phyloP scores from a whole-genome alignment of 2,888 invertebrate genomes.

The Poecilobothrus nobilitatus region DNA sequence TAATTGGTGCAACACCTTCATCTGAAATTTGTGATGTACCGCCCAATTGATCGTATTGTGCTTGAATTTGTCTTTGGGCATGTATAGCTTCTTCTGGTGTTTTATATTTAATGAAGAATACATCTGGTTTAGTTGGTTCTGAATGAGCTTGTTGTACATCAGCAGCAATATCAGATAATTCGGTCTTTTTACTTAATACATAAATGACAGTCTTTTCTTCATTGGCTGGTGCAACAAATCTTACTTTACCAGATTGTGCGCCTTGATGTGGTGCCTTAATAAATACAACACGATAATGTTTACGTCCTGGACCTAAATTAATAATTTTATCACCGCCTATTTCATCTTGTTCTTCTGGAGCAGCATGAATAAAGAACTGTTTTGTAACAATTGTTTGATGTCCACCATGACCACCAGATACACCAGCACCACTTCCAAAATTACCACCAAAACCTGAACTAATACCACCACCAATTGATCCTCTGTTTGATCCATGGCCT shows the following conservation, averaged over 20 bases:
- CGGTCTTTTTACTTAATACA: constrained; percentile 41
- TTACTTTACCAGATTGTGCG: constrained; percentile 34
- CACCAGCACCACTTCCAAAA: constrained; percentile 12
- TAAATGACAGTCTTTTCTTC: constrained; percentile 45
- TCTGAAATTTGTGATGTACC: constrained; percentile 41
- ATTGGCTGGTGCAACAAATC: constrained; percentile 37
- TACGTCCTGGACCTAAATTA: constrained; percentile 40
- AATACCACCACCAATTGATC: constrained; percentile 15
- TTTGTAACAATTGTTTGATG: constrained; percentile 31
- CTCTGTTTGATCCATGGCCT: not conserved
- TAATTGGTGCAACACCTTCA: constrained; percentile 40
- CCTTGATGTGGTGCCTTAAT: constrained; percentile 40
- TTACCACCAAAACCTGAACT: constrained; percentile 21
- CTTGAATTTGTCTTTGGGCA: constrained; percentile 42
- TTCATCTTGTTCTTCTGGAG: constrained; percentile 40
- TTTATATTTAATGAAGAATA: constrained; percentile 45
- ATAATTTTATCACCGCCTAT: constrained; percentile 37
- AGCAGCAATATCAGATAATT: constrained; percentile 36
- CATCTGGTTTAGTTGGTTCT: constrained; percentile 41
- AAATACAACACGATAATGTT: constrained; percentile 43
- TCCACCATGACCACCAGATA: constrained; percentile 15
- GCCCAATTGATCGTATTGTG: constrained; percentile 41
- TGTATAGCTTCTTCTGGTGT: constrained; percentile 41
- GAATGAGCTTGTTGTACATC: constrained; percentile 36
- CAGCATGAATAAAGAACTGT: constrained; percentile 42